phyloP scores from a whole-genome alignment of 1,140 invertebrate species.

The Drosophila teissieri region DNA sequence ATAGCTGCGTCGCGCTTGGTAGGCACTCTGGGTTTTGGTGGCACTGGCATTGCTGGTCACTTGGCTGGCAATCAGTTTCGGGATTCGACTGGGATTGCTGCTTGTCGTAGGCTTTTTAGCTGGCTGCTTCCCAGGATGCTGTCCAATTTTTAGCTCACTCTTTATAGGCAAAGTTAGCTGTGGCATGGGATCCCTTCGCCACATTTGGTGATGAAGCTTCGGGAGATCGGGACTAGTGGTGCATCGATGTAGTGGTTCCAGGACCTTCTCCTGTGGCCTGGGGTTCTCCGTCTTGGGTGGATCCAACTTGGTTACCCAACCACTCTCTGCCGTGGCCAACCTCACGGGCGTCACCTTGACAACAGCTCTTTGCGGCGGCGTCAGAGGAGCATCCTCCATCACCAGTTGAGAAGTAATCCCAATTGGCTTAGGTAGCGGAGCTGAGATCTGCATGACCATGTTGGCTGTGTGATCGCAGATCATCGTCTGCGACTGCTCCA shows the following conservation, averaged over 20 bases:
- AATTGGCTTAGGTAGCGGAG: background rate
- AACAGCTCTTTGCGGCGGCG: slow-evolving; percentile 18
- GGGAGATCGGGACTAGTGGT: slow-evolving; percentile 1
- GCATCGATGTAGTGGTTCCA: background rate
- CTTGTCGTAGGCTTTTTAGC: background rate
- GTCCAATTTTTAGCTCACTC: background rate
- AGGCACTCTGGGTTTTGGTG: background rate
- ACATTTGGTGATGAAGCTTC: background rate
- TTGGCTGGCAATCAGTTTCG: background rate
- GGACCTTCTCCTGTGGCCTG: background rate
- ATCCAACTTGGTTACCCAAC: background rate
- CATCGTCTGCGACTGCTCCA: slow-evolving; percentile 44
- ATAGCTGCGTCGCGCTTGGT: background rate
- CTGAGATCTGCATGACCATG: slow-evolving; percentile 3
- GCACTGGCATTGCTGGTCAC: background rate
- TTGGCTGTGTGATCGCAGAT: slow-evolving; percentile 56
- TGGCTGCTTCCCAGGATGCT: background rate
- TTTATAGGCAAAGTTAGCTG: background rate
- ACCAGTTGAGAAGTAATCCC: background rate
- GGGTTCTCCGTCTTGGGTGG: background rate
- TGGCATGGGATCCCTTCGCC: background rate
- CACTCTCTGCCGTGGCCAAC: background rate
- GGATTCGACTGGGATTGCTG: slow-evolving; percentile 1
- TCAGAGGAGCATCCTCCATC: background rate
- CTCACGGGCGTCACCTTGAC: background rate